Base-by-base conservation (phyloP, 2,888 invertebrate species). In the Saturnia pavonia region DNA sequence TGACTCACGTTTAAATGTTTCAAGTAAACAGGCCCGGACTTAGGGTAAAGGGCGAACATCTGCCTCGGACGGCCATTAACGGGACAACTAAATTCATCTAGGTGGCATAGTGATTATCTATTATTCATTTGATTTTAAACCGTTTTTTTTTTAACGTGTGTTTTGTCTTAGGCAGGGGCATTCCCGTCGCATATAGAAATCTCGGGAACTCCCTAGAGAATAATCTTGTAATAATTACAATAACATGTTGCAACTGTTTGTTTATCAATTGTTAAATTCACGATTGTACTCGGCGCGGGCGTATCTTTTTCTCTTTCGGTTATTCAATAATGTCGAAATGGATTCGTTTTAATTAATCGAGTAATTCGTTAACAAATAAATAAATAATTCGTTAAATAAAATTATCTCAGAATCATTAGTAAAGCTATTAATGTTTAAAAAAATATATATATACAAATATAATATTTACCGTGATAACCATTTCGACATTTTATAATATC, bases 281-380 rank as follows among this genome's bases (percentile, higher is more conserved):
- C 22, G 82, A 82, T 90, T 91, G 90, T 91, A 85, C 91, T 91
- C 85, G 91, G 85, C 91, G 91, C 91, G 91, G 80, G 90, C 90
- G 91, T 89, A n/a, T 73, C 78, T 84, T 88, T 57, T 34, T 40
- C 86, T 87, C 83, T 84, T 86, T 85, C 19, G 51, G 82, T 85
- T 86, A 82, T 72, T 82, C 25, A 25, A 25, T 57, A 79, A 83
- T 90, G 89, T 87, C 86, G 88, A 87, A 91, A 91, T 87, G 89
- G 82, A 78, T 75, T 83, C 78, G 69, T 48, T 68, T n/a, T n/a
- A n/a, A n/a, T n/a, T n/a, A n/a, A n/a, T n/a, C n/a, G n/a, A n/a
- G n/a, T n/a, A n/a, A n/a, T n/a, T n/a, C n/a, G n/a, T n/a, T n/a
- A n/a, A n/a, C n/a, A n/a, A 42, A 60, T 27, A 60, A 68, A 68